Base-by-base conservation (phyloP, 2,797 vertebrate species). In the Molossus alvarezi region DNA sequence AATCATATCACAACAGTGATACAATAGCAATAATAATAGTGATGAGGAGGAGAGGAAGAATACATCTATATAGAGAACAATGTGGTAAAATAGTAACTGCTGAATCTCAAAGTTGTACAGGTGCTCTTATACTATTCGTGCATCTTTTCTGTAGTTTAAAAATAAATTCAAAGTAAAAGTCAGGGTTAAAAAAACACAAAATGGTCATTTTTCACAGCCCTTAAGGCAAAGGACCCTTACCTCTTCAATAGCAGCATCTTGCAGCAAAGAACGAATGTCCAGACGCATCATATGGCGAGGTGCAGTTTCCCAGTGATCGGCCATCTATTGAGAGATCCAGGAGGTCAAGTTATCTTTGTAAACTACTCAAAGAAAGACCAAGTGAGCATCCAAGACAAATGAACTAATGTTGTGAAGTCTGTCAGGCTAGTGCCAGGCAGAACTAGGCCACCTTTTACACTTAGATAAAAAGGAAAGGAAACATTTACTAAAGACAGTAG, bases 181-280 rank as follows among this genome's bases (percentile, higher is more conserved):
- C 1, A 45, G 9, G n/a, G 18, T 20, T 29, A 77, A 81, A 58
- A 84, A 57, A 45, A 45, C 4, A 5, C 41, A 45, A 58, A 77
- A 23, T 57, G 9, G 11, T 71, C n/a, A 62, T 10, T 82, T 29
- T 92, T 17, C 57, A 77, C 5, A 90, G 65, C 51, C 27, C 33
- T 62, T 7, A 85, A 91, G 69, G 21, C 88, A 72, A 93, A 89
- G 72, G 17, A 86, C 29, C 94, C 98, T 97, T 87, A 99, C 99
- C 99, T 99, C 99, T 97, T 99, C 99, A 11, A 99, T 99, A 87
- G 99, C 99, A 96, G 99, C 99, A 98, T 99, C 99, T 96, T 99
- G 99, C 71, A 99, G 98, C 58, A 99, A 98, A 55, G 99, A 99
- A 76, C 99, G 99, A 93, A 99, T 99, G 96, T 99, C 99, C 95